Base-by-base conservation (phyloP, 2,888 invertebrate species). In the Caenorhabditis sp. region DNA sequence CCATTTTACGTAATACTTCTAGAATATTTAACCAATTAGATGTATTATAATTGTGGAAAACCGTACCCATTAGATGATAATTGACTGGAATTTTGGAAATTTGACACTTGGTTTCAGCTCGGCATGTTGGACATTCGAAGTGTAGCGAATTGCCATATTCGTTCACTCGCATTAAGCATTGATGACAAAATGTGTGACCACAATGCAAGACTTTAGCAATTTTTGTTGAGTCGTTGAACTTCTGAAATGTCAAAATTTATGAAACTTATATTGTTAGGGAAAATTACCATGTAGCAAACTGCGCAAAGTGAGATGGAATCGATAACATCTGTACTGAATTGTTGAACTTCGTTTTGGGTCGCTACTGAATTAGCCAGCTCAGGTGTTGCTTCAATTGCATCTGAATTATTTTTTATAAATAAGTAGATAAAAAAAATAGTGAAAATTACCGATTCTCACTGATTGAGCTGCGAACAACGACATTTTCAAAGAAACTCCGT, bases 101-200 rank as follows among this genome's bases (percentile, higher is more conserved):
- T 1, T 8, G 12, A n/a, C 63, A 50, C 14, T 69, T 65, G 1
- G 65, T 70, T 27, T 70, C 70, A 0, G 57, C 17, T 25, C 70
- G 61, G 54, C 70, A 70, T 27, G 65, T 49, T 25, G 70, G 70
- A 43, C 70, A 70, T 49, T 64, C 60, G 21, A 65, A 21, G 25
- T 65, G 38, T 1, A 62, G 56, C 17, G 65, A 62, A 21, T 62
- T 65, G 0, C 65, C 65, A 52, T 66, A 60, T 25, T 71, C 63
- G 12, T 62, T 58, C 12, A 67, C 52, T 23, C 38, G 59, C 58
- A 10, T 1, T 21, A 71, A 49, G 36, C 70, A 71, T 27, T 66
- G 12, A 2, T 27, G 36, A 26, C 70, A 71, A 49, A 67, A 67
- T 14, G 70, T 63, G 63, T 71, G 70, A 0, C 70, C 70, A 17